Evolutionary conservation across 1,140 invertebrate species (phyloP), one percentile per base, ranked within the genome.

Genomic region (Trichonephila clavata): DNA sequence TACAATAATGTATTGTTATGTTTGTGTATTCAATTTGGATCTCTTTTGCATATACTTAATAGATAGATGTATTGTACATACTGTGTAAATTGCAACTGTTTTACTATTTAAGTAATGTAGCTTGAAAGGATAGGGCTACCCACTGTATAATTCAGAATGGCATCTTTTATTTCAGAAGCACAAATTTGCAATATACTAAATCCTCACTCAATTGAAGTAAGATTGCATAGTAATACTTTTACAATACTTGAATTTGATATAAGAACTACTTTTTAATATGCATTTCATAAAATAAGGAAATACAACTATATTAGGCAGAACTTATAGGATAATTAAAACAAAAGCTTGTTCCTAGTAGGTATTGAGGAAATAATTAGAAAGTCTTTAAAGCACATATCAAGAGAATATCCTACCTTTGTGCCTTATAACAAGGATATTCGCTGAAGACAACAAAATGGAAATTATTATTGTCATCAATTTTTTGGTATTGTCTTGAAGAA

Each of bases 351-450:
- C 81, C 91, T 92, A 86, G 63, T 92, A 86, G 91, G 21, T 32
- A 60, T 59, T n/a, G 50, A 81, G 27, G 43, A 68, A 77, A 80
- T 50, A 77, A 89, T 81, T 71, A 89, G 39, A 65, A 32, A 86
- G 77, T 57, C 24, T 90, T 90, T 90, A 18, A 92, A 92, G 83
- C 91, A 92, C 91, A 92, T 92, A 92, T 92, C 91, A 92, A 84
- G 91, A 65, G 63, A 86, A 86, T 92, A 86, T 84, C 80, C 80
- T 57, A 92, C 83, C 91, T 92, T 92, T 92, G 91, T 92, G 91
- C 91, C 91, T 92, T 92, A 92, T 84, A n/a, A 65, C 68, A 81
- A 86, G 80, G 83, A 86, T 81, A 86, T 84, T 92, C 24, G 50
- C 57, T 77, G 63, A 92, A 81, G 77, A 92, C 77, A 86, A 83